Evolutionary conservation across 2,888 invertebrate species (phyloP), one percentile per base, ranked within the genome.

Genomic region (Lagria hirta): DNA sequence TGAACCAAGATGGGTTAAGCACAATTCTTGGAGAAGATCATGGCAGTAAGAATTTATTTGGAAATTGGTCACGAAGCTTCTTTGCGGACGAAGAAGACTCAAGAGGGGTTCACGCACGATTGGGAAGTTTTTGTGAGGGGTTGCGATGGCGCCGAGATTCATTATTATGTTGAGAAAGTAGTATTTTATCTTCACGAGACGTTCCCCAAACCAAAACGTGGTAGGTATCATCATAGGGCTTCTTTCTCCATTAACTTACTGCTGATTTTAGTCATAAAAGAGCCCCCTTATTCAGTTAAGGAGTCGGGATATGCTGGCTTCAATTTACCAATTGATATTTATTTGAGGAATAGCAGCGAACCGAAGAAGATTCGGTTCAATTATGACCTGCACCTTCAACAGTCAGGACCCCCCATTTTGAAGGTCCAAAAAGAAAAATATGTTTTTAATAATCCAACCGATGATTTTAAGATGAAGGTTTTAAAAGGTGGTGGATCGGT

Each of bases 231-330:
- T 14, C 33, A 2, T 22, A 4, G 5, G 3, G 6, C 22, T 3
- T 4, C n/a, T 4, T 6, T 24, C 4, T 10, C 4, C 2, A 6
- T 13, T 29, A 2, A 21, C n/a, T 16, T 16, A 16, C 16, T 12
- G n/a, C 24, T 26, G 6, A 54, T 82, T 82, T 32, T 76, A 93
- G 93, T 88, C 58, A 77, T 91, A 2, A 93, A 91, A 65, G 91
- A 92, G 54, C 92, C 95, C 33, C 96, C 96, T 2, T 97, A 89
- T 73, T 75, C 81, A 32, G 81, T 97, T 16, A 85, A 86, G 59
- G 95, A 96, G 70, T 88, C 91, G n/a, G 96, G 97, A 3, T 97
- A 97, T 78, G 96, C 94, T 45, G 93, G 96, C 17, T 97, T 97
- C 70, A 77, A 81, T 29, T 76, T 97, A 45, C 88, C 88, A 0